Base-by-base conservation (phyloP, 1,140 invertebrate species). In the Chymomyza costata region DNA sequence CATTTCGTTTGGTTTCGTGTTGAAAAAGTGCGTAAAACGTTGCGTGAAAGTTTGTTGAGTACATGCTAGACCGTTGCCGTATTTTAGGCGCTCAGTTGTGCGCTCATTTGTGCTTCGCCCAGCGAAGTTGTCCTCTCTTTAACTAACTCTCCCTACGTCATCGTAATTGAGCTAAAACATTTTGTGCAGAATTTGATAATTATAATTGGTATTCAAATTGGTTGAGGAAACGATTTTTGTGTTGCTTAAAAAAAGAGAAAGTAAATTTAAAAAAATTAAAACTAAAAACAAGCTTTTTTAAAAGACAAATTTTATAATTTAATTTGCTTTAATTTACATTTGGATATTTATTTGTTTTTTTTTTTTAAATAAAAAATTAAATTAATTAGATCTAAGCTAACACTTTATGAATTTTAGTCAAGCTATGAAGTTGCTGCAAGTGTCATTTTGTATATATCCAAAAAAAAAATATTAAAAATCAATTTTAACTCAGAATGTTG, bases 381-480 rank as follows among this genome's bases (percentile, higher is more conserved):
- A 65, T 54, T 57, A 18, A 18, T 55, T 80, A 81, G 68, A 40
- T 47, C 53, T 80, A 80, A 80, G 73, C 73, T 80, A 80, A 80
- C 66, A 71, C 71, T 61, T 71, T 47, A 80, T 71, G 54, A 71
- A 78, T 71, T 70, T 78, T 78, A 80, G 74, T 65, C 69, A 71
- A 82, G 82, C 82, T 84, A 84, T 84, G 82, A 84, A 84, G 82
- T 84, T 84, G 82, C 82, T 84, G 82, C 78, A 84, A 84, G 76
- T 84, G 81, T 83, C 65, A 71, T 64, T 58, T 58, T 37, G 51
- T 50, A 40, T 48, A 28, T 55, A 49, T 18, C 18, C 28, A n/a
- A n/a, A n/a, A n/a, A n/a, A n/a, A n/a, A n/a, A n/a, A n/a, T n/a
- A n/a, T n/a, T n/a, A n/a, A n/a, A n/a, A n/a, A n/a, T n/a, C n/a